A percentile compares a stretch with the other conserved stretches of the same genome.
These are phyloP conservation scores for Ypsolopha scabrella DNA, from an alignment of 2,888 invertebrate species.

Conservation along the genomic window DNA sequence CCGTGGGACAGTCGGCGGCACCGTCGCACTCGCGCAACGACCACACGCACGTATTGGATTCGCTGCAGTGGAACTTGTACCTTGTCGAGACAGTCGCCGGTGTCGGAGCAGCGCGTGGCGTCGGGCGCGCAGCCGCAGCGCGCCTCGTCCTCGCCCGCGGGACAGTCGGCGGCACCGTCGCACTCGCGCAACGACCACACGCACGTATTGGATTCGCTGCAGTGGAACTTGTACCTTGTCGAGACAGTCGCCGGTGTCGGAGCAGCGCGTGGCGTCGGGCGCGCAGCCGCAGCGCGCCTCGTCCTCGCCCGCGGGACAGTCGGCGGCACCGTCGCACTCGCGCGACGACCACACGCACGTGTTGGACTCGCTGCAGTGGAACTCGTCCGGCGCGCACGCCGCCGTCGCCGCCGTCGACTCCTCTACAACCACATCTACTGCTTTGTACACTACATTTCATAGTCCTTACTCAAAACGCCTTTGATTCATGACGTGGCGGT, in stretches of 20 bases:
- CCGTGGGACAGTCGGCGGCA: conserved; percentile 74
- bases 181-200: conserved; percentile 76
- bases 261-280: conserved; percentile 38
- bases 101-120: conserved; percentile 36
- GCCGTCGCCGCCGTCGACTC: no score
- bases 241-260: conserved; percentile 24
- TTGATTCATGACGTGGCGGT: no score
- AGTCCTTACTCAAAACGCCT: no score
- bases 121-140: conserved; percentile 37
- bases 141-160: conserved; percentile 75
- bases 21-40: conserved; percentile 80
- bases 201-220: conserved; percentile 71
- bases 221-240: conserved; percentile 65
- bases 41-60: no score
- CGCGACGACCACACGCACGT: conserved; percentile 74
- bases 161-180: conserved; percentile 76
- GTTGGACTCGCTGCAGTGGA: conserved; percentile 70
- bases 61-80: conserved; percentile 1
- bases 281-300: conserved; percentile 59
- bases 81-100: conserved; percentile 27
- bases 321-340: conserved; percentile 76
- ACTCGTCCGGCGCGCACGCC: conserved; percentile 50
- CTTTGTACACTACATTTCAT: no score
- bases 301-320: conserved; percentile 77
- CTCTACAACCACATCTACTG: no score